These are phyloP conservation scores for Scolopax rusticola DNA, from an alignment of 2,797 vertebrate genomes.

Conservation along the genomic window DNA sequence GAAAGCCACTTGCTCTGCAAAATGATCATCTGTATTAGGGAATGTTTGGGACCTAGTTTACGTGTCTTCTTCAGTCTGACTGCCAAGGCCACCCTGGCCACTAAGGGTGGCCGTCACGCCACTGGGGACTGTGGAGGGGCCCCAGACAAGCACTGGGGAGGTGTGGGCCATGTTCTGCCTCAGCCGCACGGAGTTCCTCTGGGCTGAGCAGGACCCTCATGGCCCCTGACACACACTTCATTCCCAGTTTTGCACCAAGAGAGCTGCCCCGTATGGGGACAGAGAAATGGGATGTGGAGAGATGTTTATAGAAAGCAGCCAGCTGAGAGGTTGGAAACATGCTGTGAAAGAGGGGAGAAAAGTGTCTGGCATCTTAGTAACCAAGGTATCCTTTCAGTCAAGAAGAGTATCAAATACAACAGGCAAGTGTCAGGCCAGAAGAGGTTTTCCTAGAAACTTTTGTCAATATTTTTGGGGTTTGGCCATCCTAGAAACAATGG, in stretches of 20 bases:
- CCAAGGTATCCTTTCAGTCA: background rate
- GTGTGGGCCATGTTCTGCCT: background rate
- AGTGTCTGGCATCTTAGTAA: too few relatives aligned
- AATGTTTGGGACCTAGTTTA: background rate
- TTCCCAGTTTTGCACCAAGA: fast-evolving
- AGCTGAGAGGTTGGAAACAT: background rate
- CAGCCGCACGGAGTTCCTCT: background rate
- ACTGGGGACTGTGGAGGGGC: too few relatives aligned
- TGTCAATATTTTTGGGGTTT: background rate
- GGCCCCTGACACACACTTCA: fast-evolving
- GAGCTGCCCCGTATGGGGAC: background rate
- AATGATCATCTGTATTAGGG: background rate
- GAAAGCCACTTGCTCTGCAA: background rate
- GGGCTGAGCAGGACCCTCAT: background rate
- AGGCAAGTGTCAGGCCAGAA: background rate
- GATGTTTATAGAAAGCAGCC: fast-evolving
- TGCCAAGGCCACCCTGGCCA: background rate
- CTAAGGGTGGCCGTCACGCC: fast-evolving
- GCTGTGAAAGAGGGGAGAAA: background rate
- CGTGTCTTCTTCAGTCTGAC: background rate
- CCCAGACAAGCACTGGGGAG: background rate
- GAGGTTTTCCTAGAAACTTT: background rate
- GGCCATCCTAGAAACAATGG: too few relatives aligned
- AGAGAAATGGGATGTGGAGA: background rate
- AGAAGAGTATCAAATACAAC: background rate